Conservation (phyloP, 1,140 invertebrate genomes). For the Caenorhabditis inopinata region DNA sequence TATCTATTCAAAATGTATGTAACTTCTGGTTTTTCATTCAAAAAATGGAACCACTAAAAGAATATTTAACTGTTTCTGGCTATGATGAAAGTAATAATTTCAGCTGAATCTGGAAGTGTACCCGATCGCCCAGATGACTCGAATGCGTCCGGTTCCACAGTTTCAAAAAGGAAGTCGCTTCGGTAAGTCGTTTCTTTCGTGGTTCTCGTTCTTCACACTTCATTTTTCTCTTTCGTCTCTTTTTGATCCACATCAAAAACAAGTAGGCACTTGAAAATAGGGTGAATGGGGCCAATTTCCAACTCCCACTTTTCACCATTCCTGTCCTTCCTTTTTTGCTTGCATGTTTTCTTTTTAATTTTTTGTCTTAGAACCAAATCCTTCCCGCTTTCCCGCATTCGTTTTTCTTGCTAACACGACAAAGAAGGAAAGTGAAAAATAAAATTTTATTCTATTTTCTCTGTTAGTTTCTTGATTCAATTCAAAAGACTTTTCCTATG, state of each 20-base stretch:
- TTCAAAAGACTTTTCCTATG: too few relatives aligned
- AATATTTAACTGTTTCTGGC: neutral
- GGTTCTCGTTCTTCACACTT: neutral
- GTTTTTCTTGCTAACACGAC: too few relatives aligned
- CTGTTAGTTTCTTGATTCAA: too few relatives aligned
- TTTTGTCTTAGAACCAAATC: too few relatives aligned
- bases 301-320: slow-evolving; percentile 11
- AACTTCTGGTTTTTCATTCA: too few relatives aligned
- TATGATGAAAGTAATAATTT: neutral
- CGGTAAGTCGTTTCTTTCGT: slow-evolving; percentile 32
- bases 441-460: too few relatives aligned
- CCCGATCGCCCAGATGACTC: slow-evolving; percentile 32
- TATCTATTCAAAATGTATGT: too few relatives aligned
- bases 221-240: neutral
- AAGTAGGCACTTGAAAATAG: neutral
- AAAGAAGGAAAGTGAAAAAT: too few relatives aligned
- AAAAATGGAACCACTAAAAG: too few relatives aligned
- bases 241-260: neutral
- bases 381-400: too few relatives aligned
- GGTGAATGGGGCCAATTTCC: neutral
- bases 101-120: slow-evolving; percentile 20
- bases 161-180: slow-evolving; percentile 45
- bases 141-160: slow-evolving; percentile 26
- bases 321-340: neutral
- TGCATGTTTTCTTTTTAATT: neutral